These are phyloP conservation scores for Heliconius eleuchia DNA, from an alignment of 1,140 invertebrate species.

Conservation along the genomic window DNA sequence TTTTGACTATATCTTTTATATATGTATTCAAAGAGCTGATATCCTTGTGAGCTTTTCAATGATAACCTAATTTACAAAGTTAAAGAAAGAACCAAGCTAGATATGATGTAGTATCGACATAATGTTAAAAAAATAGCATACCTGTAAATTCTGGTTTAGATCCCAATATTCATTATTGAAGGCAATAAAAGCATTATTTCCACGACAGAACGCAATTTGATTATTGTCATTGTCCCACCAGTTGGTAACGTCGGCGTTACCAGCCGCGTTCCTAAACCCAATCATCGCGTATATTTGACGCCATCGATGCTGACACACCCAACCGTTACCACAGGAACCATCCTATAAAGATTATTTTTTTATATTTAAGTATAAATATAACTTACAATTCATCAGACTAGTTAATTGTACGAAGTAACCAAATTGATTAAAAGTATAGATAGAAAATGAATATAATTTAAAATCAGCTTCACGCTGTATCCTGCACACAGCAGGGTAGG, in stretches of 20 bases:
- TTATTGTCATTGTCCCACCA: conserved; percentile 89
- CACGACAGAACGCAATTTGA: conserved; percentile 89
- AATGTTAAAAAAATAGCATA: conserved; percentile 38
- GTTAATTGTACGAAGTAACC: too few relatives aligned
- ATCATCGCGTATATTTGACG: conserved; percentile 91
- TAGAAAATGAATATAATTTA: too few relatives aligned
- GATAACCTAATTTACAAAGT: too few relatives aligned
- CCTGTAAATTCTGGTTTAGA: conserved; percentile 81
- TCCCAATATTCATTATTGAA: conserved; percentile 84
- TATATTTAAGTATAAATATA: neutral
- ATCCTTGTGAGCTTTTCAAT: too few relatives aligned
- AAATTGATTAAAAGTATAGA: too few relatives aligned
- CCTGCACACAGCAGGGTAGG: too few relatives aligned
- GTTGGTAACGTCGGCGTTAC: conserved; percentile 78
- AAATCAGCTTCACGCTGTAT: too few relatives aligned
- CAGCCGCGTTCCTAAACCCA: conserved; percentile 85
- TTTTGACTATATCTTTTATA: too few relatives aligned
- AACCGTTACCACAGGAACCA: conserved; percentile 88
- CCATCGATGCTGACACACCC: conserved; percentile 96
- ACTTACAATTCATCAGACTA: too few relatives aligned
- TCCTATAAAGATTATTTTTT: conserved; percentile 63
- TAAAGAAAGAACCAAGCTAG: too few relatives aligned
- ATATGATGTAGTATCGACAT: neutral
- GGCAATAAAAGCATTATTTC: conserved; percentile 86
- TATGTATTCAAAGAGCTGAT: too few relatives aligned